Conservation (phyloP, 2,888 invertebrate species). For the Charanyca ferruginea region DNA sequence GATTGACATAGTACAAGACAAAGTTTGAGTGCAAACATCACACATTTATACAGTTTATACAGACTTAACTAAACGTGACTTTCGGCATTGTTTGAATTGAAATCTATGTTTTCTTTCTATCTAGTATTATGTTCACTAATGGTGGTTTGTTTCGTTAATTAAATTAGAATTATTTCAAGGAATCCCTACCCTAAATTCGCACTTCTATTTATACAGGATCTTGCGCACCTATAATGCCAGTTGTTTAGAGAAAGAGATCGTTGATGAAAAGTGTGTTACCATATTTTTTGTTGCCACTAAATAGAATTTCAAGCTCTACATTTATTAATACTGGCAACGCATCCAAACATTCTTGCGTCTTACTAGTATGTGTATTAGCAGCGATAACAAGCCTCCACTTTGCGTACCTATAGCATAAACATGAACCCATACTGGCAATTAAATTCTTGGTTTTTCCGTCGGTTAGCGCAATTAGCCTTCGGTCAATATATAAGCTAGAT, state of each 20-base stretch:
- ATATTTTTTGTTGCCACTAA: not conserved
- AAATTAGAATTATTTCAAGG: no score
- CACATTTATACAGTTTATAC: slow-evolving; percentile 40
- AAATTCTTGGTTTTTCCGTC: slow-evolving; percentile 8
- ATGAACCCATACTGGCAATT: slow-evolving; percentile 7
- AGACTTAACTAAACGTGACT: slow-evolving; percentile 29
- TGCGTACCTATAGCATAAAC: slow-evolving; percentile 4
- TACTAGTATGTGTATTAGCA: not conserved
- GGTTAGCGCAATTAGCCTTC: not conserved
- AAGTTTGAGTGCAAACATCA: slow-evolving; percentile 42
- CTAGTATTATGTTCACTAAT: not conserved
- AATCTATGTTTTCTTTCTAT: slow-evolving; percentile 9
- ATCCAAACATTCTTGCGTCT: not conserved
- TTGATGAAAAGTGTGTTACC: no score
- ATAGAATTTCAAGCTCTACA: not conserved
- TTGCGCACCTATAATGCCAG: no score
- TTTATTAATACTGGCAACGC: not conserved
- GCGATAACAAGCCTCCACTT: slow-evolving; percentile 22
- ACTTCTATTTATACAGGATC: no score
- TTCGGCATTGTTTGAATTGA: slow-evolving; percentile 17
- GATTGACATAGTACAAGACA: slow-evolving; percentile 23
- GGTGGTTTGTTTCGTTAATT: not conserved
- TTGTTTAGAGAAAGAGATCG: no score
- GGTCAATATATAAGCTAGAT: slow-evolving; percentile 5
- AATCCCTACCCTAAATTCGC: no score